These are phyloP conservation scores for Solenodon paradoxus DNA, from an alignment of 2,113 vertebrate genomes.

Conservation along the genomic window DNA sequence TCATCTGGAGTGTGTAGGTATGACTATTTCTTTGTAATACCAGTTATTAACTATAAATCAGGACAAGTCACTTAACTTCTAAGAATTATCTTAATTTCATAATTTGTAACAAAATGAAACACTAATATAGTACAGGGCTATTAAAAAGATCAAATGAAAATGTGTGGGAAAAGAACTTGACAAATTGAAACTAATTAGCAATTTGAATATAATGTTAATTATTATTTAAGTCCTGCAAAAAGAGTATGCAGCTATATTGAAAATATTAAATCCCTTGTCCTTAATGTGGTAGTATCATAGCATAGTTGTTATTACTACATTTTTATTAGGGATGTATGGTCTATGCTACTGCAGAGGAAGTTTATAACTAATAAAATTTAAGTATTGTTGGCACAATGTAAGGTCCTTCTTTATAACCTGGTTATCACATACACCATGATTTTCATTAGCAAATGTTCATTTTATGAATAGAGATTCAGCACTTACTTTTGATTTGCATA, in stretches of 20 bases:
- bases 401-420: background rate
- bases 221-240: background rate
- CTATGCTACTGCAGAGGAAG: background rate
- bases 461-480: background rate
- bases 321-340: background rate
- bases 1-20: background rate
- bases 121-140: background rate
- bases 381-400: background rate
- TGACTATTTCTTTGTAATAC: background rate
- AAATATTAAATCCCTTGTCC: background rate
- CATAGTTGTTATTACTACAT: background rate
- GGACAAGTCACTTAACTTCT: background rate
- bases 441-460: background rate
- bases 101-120: background rate
- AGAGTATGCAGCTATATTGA: background rate
- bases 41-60: background rate
- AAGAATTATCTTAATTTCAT: background rate
- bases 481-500: constrained; percentile 94
- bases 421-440: background rate
- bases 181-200: too few species aligned
- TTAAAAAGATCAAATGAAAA: background rate
- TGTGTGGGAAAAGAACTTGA: background rate
- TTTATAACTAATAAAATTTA: background rate
- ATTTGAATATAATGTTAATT: background rate
- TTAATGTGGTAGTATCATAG: background rate